Conservation (phyloP, 2,888 invertebrate genomes). For the Melieria crassipennis region DNA sequence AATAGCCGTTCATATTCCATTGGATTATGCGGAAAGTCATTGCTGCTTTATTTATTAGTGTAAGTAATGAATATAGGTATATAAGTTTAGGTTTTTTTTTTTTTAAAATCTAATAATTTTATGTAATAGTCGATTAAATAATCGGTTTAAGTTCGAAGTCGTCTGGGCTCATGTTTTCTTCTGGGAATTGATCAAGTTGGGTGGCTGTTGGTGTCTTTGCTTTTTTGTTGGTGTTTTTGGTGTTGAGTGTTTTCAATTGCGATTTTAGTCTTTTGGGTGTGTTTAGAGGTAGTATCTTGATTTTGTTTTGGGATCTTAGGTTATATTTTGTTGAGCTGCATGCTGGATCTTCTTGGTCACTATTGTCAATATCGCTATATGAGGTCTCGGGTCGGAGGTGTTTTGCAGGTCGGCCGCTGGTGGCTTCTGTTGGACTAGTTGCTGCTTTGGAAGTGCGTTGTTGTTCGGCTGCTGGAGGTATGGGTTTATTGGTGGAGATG, state of each 20-base stretch:
- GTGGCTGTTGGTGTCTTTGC: conserved; percentile 9
- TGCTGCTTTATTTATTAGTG: too few relatives aligned
- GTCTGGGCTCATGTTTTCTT: not conserved
- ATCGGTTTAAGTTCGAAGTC: not conserved
- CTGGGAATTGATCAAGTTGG: not conserved
- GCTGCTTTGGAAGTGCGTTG: not conserved
- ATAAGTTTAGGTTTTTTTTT: too few relatives aligned
- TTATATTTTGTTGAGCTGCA: not conserved
- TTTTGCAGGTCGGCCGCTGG: not conserved
- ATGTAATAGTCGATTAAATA: too few relatives aligned
- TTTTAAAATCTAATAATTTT: too few relatives aligned
- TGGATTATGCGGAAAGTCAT: too few relatives aligned
- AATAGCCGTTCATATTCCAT: too few relatives aligned
- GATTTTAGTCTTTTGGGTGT: conserved; percentile 8
- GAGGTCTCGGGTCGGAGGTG: not conserved
- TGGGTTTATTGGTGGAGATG: not conserved
- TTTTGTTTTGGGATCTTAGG: not conserved
- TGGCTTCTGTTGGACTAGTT: not conserved
- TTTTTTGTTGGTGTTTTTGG: conserved; percentile 8
- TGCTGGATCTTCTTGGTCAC: not conserved
- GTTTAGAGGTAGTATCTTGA: not conserved
- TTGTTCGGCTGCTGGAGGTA: not conserved
- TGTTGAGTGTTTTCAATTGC: conserved; percentile 12
- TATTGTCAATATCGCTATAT: not conserved
- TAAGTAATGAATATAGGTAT: too few relatives aligned